These are phyloP conservation scores for Canis aureus DNA, from an alignment of 2,113 vertebrate species.

Conservation along the genomic window DNA sequence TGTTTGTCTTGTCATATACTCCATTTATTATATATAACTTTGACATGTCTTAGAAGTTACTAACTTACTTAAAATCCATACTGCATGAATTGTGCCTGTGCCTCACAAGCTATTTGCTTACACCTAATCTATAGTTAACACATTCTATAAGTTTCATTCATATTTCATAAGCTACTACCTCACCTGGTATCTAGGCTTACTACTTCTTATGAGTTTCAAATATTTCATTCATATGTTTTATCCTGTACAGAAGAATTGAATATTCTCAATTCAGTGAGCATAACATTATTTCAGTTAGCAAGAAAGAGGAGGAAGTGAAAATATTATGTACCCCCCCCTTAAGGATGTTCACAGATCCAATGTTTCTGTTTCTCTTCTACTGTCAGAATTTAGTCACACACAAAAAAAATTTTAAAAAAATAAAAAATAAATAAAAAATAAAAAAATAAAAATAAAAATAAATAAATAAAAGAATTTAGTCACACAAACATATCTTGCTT, in stretches of 20 bases:
- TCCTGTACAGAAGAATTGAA: neutral
- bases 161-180: neutral
- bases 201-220: neutral
- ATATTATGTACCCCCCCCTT: neutral
- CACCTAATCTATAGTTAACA: neutral
- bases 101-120: slow-evolving; percentile 43
- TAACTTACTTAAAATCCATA: neutral
- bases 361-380: neutral
- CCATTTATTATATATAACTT: neutral
- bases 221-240: slow-evolving; percentile 39
- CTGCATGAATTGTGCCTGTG: slow-evolving; percentile 1
- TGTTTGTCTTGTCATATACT: neutral
- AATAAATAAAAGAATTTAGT: neutral
- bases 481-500: neutral
- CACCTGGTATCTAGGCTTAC: neutral
- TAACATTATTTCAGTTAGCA: neutral
- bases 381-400: neutral
- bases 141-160: neutral
- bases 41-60: slow-evolving; percentile 29
- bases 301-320: slow-evolving; percentile 44
- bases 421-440: no score
- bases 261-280: slow-evolving; percentile 11
- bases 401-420: no score
- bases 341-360: neutral
- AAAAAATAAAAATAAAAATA: no score